Evolutionary conservation across 2,888 invertebrate species (phyloP).

Genomic region (Ariolimax columbianus): DNA sequence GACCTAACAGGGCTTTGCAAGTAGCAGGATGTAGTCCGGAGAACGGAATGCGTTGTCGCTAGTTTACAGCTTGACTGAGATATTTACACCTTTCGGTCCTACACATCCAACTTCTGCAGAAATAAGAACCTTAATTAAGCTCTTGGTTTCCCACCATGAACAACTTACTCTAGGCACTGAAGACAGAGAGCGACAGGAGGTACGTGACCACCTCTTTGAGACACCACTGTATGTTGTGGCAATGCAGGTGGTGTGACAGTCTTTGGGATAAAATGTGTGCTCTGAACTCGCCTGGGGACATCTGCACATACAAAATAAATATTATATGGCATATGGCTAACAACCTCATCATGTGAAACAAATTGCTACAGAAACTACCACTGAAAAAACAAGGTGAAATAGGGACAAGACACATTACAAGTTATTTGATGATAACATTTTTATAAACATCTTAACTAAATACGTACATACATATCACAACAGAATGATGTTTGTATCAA

Average conservation of each 20-base stretch:
- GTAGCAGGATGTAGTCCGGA: too few relatives aligned
- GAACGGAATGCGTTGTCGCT: too few relatives aligned
- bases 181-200: slow-evolving; percentile 41
- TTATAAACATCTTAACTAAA: too few relatives aligned
- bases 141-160: neutral
- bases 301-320: slow-evolving; percentile 8
- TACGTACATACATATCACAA: too few relatives aligned
- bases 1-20: too few relatives aligned
- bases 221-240: slow-evolving; percentile 4
- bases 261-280: neutral
- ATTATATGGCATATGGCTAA: neutral
- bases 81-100: too few relatives aligned
- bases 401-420: too few relatives aligned
- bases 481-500: neutral
- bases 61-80: too few relatives aligned
- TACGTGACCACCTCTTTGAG: slow-evolving; percentile 13
- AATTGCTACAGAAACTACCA: neutral
- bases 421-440: too few relatives aligned
- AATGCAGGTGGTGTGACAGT: neutral
- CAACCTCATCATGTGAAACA: neutral
- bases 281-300: slow-evolving; percentile 15
- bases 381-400: too few relatives aligned
- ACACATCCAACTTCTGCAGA: too few relatives aligned
- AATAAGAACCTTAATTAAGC: neutral
- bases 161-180: slow-evolving; percentile 38